Evolutionary conservation across 2,797 vertebrate species (phyloP).

Genomic region (Pempheris klunzingeri): DNA sequence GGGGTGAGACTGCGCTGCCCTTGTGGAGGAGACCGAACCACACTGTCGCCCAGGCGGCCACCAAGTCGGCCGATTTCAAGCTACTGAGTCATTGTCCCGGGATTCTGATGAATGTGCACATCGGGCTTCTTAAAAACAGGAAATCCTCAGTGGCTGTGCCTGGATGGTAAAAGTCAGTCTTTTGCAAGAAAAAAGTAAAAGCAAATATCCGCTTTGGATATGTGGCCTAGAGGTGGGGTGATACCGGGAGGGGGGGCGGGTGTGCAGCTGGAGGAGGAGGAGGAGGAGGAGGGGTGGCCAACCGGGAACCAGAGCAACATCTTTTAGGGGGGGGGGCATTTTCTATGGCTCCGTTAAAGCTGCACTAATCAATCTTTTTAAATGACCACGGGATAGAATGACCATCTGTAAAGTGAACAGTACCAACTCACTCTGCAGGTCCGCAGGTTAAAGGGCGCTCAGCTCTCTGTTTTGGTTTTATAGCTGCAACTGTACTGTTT

Average conservation of each 20-base stretch:
- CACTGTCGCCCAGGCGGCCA: neutral
- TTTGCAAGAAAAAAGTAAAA: conserved; percentile 13
- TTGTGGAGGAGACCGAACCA: conserved; percentile 39
- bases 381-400: neutral
- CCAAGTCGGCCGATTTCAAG: neutral
- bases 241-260: no score
- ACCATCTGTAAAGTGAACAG: neutral
- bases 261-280: neutral
- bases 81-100: conserved; percentile 55
- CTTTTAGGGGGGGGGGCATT: no score
- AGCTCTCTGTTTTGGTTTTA: neutral
- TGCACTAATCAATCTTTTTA: neutral
- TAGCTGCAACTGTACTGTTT: neutral
- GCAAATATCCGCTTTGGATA: conserved; percentile 6
- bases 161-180: neutral
- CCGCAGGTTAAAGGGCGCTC: neutral
- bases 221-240: neutral
- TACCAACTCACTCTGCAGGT: neutral
- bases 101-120: conserved; percentile 63
- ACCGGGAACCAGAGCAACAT: neutral
- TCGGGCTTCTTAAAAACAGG: conserved; percentile 67
- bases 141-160: conserved; percentile 35
- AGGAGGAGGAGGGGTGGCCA: no score
- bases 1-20: conserved; percentile 53
- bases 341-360: neutral